A percentile compares a stretch with the other conserved stretches of the same genome.
phyloP scores from a whole-genome alignment of 2,888 invertebrate genomes.

The Tetropium fuscum region DNA sequence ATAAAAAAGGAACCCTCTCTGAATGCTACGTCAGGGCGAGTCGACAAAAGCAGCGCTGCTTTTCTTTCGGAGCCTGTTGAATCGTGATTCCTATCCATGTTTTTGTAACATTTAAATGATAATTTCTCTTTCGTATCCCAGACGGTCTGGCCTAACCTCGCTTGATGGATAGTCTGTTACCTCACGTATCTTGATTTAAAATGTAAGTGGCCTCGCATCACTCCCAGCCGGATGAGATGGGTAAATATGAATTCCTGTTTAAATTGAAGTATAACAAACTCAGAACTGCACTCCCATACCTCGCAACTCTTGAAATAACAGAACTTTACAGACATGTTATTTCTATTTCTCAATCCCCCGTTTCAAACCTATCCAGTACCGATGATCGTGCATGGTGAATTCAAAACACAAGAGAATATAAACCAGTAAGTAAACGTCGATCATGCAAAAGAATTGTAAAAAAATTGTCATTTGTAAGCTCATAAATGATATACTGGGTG shows the following conservation, averaged over 20 bases:
- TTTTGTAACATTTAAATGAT: slow-evolving; percentile 60
- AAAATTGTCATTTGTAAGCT: too few relatives aligned
- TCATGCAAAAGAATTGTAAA: too few relatives aligned
- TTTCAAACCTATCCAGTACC: too few relatives aligned
- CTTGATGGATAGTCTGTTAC: slow-evolving; percentile 46
- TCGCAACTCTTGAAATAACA: too few relatives aligned
- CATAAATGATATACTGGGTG: too few relatives aligned
- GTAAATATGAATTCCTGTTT: slow-evolving; percentile 16
- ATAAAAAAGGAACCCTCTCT: slow-evolving; percentile 47
- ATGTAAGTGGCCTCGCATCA: slow-evolving; percentile 36
- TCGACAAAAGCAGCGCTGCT: slow-evolving; percentile 21
- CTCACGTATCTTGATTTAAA: slow-evolving; percentile 48
- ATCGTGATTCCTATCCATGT: slow-evolving; percentile 48
- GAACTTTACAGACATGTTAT: too few relatives aligned
- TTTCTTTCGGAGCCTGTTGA: slow-evolving; percentile 44
- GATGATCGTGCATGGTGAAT: too few relatives aligned
- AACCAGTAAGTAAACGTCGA: too few relatives aligned
- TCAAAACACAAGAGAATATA: too few relatives aligned
- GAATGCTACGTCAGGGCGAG: slow-evolving; percentile 43
- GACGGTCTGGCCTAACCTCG: slow-evolving; percentile 39
- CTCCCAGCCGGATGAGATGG: slow-evolving; percentile 2
- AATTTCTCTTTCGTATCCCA: slow-evolving; percentile 53
- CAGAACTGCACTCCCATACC: too few relatives aligned
- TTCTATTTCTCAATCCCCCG: too few relatives aligned
- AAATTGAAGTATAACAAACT: too few relatives aligned